Evolutionary conservation across 2,888 invertebrate species (phyloP).

Genomic region (Baronia brevicornis): DNA sequence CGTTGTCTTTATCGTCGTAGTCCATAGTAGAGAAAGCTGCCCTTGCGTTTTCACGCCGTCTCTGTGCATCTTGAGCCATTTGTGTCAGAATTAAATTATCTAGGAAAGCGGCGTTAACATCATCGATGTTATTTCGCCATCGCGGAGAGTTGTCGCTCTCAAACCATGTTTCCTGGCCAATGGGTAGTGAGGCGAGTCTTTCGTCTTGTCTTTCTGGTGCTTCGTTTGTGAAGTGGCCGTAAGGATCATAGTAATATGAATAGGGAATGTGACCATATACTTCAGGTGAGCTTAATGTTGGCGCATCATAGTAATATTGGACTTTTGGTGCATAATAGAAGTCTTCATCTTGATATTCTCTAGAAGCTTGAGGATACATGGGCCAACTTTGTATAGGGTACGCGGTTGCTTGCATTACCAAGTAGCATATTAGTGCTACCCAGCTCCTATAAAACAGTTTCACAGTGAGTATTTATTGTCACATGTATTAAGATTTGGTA

Average conservation of each 20-base stretch:
- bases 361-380: slow-evolving; percentile 66
- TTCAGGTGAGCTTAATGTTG: slow-evolving; percentile 51
- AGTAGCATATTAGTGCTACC: slow-evolving; percentile 62
- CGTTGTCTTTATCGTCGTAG: slow-evolving; percentile 56
- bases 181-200: slow-evolving; percentile 76
- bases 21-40: slow-evolving; percentile 58
- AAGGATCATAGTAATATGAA: slow-evolving; percentile 62
- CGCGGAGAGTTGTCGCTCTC: slow-evolving; percentile 69
- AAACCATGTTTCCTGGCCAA: slow-evolving; percentile 81
- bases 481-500: too few relatives aligned
- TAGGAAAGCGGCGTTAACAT: slow-evolving; percentile 78
- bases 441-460: slow-evolving; percentile 47
- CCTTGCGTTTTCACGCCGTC: slow-evolving; percentile 63
- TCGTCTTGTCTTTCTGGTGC: slow-evolving; percentile 78
- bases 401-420: slow-evolving; percentile 58
- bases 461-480: slow-evolving; percentile 1
- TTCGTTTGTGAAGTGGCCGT: slow-evolving; percentile 74
- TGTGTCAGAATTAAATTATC: slow-evolving; percentile 80
- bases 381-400: slow-evolving; percentile 65
- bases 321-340: slow-evolving; percentile 73
- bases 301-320: slow-evolving; percentile 61
- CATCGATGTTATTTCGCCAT: slow-evolving; percentile 64
- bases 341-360: slow-evolving; percentile 73
- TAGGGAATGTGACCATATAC: slow-evolving; percentile 58
- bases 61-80: slow-evolving; percentile 76